Conservation (phyloP, 23 tunicate genomes). For the Phallusia fumigata region DNA sequence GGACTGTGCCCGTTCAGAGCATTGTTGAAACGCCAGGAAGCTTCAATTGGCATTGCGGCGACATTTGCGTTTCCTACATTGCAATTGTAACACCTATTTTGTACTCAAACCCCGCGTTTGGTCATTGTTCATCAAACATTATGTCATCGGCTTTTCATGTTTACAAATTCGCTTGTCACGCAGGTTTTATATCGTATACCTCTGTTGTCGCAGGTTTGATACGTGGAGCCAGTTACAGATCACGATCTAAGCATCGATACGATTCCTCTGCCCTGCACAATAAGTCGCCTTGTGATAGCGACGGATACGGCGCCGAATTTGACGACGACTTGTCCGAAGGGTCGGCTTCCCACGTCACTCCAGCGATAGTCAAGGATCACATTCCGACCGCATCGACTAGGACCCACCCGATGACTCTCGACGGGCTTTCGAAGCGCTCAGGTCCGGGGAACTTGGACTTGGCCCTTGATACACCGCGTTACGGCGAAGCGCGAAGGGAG, state of each 20-base stretch:
- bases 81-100: too few species aligned
- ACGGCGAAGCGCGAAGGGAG: neutral
- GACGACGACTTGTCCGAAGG: constrained; percentile 10
- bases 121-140: too few species aligned
- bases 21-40: too few species aligned
- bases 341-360: constrained; percentile 1
- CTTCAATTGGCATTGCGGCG: too few species aligned
- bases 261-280: neutral
- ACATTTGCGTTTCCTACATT: too few species aligned
- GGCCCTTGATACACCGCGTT: neutral
- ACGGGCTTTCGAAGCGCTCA: neutral
- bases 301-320: constrained; percentile 17
- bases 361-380: constrained; percentile 5
- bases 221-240: constrained; percentile 27
- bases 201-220: constrained; percentile 19
- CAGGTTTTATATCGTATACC: too few species aligned
- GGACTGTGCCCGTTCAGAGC: too few species aligned
- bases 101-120: too few species aligned
- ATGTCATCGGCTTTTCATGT: too few species aligned
- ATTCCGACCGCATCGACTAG: constrained; percentile 2
- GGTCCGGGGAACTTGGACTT: neutral
- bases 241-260: constrained; percentile 16
- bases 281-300: neutral
- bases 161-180: too few species aligned
- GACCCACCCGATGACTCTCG: constrained; percentile 19